These are phyloP conservation scores for Arctia plantaginis DNA, from an alignment of 2,888 invertebrate genomes.

Conservation along the genomic window DNA sequence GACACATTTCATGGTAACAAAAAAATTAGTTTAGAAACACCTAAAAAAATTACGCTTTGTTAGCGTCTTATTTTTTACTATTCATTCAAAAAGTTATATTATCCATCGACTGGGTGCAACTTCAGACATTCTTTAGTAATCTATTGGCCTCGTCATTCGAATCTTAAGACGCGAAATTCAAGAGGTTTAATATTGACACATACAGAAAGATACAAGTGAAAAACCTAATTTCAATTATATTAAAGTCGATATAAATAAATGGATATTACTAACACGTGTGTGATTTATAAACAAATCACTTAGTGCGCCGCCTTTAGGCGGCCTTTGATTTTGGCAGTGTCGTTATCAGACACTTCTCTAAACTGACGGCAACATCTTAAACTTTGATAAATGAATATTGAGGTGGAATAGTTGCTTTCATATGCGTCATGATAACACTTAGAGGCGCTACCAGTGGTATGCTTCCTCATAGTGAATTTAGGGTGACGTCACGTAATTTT, in stretches of 20 bases:
- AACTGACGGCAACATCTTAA: background rate
- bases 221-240: background rate
- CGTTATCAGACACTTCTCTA: background rate
- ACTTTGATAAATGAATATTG: background rate
- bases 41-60: background rate
- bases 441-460: background rate
- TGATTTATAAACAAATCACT: background rate
- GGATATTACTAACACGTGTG: background rate
- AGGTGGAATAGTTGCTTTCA: background rate
- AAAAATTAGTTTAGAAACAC: conserved; percentile 30
- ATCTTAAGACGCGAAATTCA: too few relatives aligned
- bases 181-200: too few relatives aligned
- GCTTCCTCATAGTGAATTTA: background rate
- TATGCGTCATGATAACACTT: background rate
- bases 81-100: background rate
- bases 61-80: background rate
- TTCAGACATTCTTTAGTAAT: background rate
- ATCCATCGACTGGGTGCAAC: background rate
- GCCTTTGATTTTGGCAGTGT: background rate
- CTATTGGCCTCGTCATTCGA: too few relatives aligned
- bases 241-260: background rate
- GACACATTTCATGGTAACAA: conserved; percentile 31
- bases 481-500: background rate
- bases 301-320: background rate
- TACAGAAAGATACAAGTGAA: too few relatives aligned